These are phyloP conservation scores for Macrotrachela quadricornifera DNA, from an alignment of 1,140 invertebrate genomes.

Conservation along the genomic window DNA sequence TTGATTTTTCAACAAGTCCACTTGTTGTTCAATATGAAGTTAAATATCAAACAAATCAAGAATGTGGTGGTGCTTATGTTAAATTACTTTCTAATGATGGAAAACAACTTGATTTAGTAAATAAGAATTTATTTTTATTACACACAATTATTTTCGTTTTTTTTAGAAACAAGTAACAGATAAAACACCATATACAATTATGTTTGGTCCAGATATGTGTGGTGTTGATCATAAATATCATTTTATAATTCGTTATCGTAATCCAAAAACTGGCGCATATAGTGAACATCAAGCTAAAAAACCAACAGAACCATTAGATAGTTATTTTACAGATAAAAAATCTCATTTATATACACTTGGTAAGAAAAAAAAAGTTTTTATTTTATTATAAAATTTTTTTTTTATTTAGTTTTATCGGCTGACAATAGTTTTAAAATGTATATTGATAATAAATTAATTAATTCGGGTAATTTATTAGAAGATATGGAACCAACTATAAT, in stretches of 20 bases:
- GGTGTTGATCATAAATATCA: slow-evolving; percentile 84
- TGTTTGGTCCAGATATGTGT: slow-evolving; percentile 99
- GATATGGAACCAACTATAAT: slow-evolving; percentile 76
- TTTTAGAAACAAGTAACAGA: too few relatives aligned
- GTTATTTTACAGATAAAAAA: slow-evolving; percentile 74
- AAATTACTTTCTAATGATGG: slow-evolving; percentile 52
- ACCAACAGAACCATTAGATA: slow-evolving; percentile 59
- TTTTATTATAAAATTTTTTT: not conserved
- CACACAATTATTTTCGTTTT: slow-evolving; percentile 56
- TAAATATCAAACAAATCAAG: slow-evolving; percentile 67
- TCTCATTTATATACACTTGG: slow-evolving; percentile 75
- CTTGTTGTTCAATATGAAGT: slow-evolving; percentile 61
- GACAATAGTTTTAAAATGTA: slow-evolving; percentile 51
- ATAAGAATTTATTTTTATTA: slow-evolving; percentile 13
- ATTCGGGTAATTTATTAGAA: slow-evolving; percentile 60
- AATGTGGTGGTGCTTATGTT: slow-evolving; percentile 91
- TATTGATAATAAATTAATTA: slow-evolving; percentile 48
- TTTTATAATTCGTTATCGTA: slow-evolving; percentile 88
- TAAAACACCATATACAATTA: slow-evolving; percentile 86
- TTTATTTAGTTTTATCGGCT: slow-evolving; percentile 45
- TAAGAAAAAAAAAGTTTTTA: slow-evolving; percentile 11
- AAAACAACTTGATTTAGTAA: slow-evolving; percentile 42
- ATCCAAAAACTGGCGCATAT: slow-evolving; percentile 69
- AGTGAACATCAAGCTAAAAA: slow-evolving; percentile 55
- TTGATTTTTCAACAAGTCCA: slow-evolving; percentile 62